Conservation (phyloP, 2,113 vertebrate species). For the Corapipo altera region DNA sequence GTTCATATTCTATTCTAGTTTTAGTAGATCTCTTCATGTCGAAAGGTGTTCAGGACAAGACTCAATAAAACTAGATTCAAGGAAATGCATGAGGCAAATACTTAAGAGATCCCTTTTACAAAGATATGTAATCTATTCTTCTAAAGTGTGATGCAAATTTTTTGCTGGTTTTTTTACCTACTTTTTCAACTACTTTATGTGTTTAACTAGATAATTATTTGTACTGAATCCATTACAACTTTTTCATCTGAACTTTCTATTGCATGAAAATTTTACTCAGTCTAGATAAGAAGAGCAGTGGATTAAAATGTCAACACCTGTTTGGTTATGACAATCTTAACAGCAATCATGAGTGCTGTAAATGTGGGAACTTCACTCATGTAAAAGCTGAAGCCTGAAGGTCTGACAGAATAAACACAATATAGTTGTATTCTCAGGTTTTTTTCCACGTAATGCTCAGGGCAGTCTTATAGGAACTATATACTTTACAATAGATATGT, state of each 20-base stretch:
- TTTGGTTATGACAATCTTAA: neutral
- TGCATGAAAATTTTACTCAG: neutral
- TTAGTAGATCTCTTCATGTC: neutral
- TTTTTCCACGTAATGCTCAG: neutral
- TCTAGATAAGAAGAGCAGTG: neutral
- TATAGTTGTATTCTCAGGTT: rapidly evolving
- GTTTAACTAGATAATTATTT: neutral
- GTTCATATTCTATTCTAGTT: neutral
- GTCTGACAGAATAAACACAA: neutral
- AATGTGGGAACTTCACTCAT: neutral
- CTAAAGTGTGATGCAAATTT: neutral
- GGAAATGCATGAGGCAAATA: neutral
- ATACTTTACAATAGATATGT: neutral
- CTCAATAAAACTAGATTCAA: neutral
- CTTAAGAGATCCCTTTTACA: neutral
- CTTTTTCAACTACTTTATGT: neutral
- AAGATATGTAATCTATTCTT: neutral
- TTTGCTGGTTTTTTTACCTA: neutral
- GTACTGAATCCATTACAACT: neutral
- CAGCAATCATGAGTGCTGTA: neutral
- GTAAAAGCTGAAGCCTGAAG: neutral
- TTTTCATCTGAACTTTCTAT: neutral
- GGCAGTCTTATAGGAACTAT: neutral
- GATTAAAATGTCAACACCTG: neutral
- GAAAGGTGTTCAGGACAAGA: neutral